Conservation (phyloP, 2,888 invertebrate genomes). For the Scaptodrosophila latifasciaeformis region DNA sequence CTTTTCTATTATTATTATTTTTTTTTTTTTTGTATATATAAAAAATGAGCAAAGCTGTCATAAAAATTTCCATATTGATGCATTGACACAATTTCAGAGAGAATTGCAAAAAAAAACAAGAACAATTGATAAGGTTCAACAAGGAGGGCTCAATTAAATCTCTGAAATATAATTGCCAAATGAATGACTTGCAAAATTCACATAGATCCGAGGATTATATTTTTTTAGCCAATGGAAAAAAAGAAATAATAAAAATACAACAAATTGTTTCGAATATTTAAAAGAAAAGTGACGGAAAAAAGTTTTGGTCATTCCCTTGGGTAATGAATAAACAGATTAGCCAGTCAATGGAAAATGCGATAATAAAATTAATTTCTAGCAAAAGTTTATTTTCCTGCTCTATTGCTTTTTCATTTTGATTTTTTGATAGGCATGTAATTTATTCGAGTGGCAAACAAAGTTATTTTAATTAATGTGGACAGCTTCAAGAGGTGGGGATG, state of each 20-base stretch:
- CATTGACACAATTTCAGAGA: too few relatives aligned
- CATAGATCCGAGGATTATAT: too few relatives aligned
- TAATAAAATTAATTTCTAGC: slow-evolving; percentile 59
- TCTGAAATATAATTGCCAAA: slow-evolving; percentile 51
- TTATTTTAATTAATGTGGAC: slow-evolving; percentile 48
- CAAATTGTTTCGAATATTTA: too few relatives aligned
- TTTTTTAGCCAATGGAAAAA: too few relatives aligned
- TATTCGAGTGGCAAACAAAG: slow-evolving; percentile 11
- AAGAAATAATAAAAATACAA: too few relatives aligned
- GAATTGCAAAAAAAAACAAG: background rate
- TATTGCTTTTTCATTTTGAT: slow-evolving; percentile 31
- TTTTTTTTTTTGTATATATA: background rate
- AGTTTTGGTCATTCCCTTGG: too few relatives aligned
- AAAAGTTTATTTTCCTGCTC: too few relatives aligned
- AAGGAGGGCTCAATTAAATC: slow-evolving; percentile 49
- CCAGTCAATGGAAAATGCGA: background rate
- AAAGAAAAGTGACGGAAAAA: too few relatives aligned
- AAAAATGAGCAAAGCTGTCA: slow-evolving; percentile 25
- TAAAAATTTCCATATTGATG: too few relatives aligned
- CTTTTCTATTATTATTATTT: background rate
- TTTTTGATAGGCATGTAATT: background rate
- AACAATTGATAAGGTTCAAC: background rate
- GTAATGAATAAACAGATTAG: too few relatives aligned
- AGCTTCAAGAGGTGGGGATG: too few relatives aligned
- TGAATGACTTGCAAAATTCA: slow-evolving; percentile 60